Evolutionary conservation across 2,888 invertebrate genomes (phyloP).

Genomic region (Chalcosyrphus nemorum): DNA sequence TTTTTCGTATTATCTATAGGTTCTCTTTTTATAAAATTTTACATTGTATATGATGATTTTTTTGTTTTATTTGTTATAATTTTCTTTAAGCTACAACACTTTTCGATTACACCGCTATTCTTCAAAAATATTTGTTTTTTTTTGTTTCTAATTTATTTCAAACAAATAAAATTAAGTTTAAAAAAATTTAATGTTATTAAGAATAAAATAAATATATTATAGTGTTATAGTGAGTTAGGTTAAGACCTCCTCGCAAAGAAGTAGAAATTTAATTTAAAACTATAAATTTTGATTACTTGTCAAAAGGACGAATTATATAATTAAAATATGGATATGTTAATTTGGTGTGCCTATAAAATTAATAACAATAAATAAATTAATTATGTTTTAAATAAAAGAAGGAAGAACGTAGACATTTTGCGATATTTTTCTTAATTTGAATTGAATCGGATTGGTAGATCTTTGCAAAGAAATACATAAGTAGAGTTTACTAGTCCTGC

Average conservation of each 20-base stretch:
- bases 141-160: conserved; percentile 4
- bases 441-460: no score
- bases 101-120: conserved; percentile 55
- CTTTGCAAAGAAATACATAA: no score
- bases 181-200: background rate
- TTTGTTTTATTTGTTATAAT: conserved; percentile 17
- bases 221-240: background rate
- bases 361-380: background rate
- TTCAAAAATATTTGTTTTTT: conserved; percentile 46
- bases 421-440: no score
- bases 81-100: conserved; percentile 57
- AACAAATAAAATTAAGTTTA: conserved; percentile 13
- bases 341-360: conserved; percentile 22
- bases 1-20: conserved; percentile 58
- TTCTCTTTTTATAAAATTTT: conserved; percentile 65
- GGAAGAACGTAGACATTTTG: no score
- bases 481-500: no score
- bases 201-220: background rate
- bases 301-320: conserved; percentile 13
- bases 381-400: background rate
- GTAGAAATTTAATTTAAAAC: background rate
- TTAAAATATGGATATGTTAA: conserved; percentile 62
- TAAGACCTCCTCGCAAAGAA: conserved; percentile 14
- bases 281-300: conserved; percentile 13
- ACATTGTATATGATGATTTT: conserved; percentile 64